Evolutionary conservation across 2,888 invertebrate species (phyloP), one percentile per base, ranked within the genome.

Genomic region (Tetragonula carbonaria): DNA sequence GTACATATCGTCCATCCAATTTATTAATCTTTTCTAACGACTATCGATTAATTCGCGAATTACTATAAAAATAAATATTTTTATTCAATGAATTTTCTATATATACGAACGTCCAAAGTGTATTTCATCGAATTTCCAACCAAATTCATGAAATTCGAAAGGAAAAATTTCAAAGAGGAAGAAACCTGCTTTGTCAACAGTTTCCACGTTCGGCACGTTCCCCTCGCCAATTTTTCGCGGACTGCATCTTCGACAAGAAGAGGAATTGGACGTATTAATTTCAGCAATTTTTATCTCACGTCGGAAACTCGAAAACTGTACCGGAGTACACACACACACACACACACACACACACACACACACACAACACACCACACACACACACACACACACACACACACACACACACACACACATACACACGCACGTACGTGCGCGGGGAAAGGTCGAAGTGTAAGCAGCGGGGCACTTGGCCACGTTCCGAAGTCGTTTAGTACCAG

Each of bases 401-500:
- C 45, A 0, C 38, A 38, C 18, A 62, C 45, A 55, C 71, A 45
- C 38, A 0, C 38, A 38, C 18, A 62, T 28, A 55, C 71, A 18
- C 50, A 5, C 59, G 4, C 33, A 6, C 33, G 23, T 63, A 21
- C 51, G 57, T 63, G 59, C 28, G 63, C 83, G 63, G 28, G 63
- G 23, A 63, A 59, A 38, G 57, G 71, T n/a, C 21, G 33, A 55
- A 75, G 67, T 38, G 38, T 55, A 38, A 68, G 77, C 63, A 57
- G 23, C 67, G 59, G 50, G 59, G 50, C 57, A 59, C 55, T 78
- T 78, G 82, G 79, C 78, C 51, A 50, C 55, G 78, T 74, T 78
- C 74, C 82, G 72, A 80, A 67, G 57, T 83, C 72, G 38, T 83
- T 33, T 76, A 75, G 55, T 28, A 23, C 67, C 33, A 33, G n/a